phyloP scores from a whole-genome alignment of 2,888 invertebrate genomes.

The Actias luna region DNA sequence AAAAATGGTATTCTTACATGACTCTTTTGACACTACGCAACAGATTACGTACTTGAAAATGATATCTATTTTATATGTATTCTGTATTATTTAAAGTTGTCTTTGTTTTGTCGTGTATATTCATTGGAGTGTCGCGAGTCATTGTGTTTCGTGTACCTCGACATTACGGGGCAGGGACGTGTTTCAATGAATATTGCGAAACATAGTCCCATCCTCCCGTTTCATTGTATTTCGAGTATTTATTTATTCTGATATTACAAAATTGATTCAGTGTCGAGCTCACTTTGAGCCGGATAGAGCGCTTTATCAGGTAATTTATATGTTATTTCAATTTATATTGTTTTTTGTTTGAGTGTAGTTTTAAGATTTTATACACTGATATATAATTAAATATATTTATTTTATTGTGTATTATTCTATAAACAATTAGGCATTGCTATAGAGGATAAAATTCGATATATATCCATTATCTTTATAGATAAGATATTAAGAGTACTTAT shows the following conservation, averaged over 20 bases:
- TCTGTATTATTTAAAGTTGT: not conserved
- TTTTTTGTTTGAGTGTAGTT: not conserved
- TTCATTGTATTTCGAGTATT: slow-evolving; percentile 51
- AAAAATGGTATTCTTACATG: no score
- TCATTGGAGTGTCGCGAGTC: slow-evolving; percentile 23
- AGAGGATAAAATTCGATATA: no score
- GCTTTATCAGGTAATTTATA: slow-evolving; percentile 3
- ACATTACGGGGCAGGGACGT: slow-evolving; percentile 29
- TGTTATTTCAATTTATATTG: not conserved
- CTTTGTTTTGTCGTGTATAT: slow-evolving; percentile 8
- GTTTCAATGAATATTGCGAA: slow-evolving; percentile 50
- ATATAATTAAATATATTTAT: not conserved
- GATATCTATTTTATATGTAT: not conserved
- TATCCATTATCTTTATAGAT: no score
- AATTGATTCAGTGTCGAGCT: slow-evolving; percentile 34
- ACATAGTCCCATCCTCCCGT: slow-evolving; percentile 38
- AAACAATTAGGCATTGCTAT: no score
- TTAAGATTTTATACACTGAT: not conserved
- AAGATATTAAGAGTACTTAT: no score
- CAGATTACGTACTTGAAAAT: no score
- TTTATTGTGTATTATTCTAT: not conserved
- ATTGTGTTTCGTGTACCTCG: slow-evolving; percentile 32
- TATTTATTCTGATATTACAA: slow-evolving; percentile 38
- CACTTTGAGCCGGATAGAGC: slow-evolving; percentile 8
- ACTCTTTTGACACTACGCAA: no score